Evolutionary conservation across 2,113 vertebrate genomes (phyloP).

Genomic region (Tachycineta bicolor): DNA sequence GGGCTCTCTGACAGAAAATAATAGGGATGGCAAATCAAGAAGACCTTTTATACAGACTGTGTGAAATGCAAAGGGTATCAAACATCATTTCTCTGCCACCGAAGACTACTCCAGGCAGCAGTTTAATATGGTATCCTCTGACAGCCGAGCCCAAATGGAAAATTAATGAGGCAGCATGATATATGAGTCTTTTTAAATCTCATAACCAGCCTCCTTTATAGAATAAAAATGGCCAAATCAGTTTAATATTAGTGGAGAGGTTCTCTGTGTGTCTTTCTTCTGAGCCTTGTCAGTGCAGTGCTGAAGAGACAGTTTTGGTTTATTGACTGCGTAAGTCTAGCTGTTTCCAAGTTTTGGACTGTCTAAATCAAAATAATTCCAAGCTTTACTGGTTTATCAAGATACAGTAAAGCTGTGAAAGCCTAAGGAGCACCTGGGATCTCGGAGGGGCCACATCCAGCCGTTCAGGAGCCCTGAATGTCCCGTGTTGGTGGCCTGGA

Average conservation of each 20-base stretch:
- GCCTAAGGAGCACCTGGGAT: background rate
- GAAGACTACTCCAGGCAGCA: constrained; percentile 65
- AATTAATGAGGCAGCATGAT: constrained; percentile 69
- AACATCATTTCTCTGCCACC: constrained; percentile 51
- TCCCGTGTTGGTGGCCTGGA: background rate
- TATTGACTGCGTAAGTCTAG: background rate
- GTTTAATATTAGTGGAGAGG: constrained; percentile 67
- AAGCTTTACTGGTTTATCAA: background rate
- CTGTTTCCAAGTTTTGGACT: constrained; percentile 4
- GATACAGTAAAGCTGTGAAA: background rate
- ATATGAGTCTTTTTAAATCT: constrained; percentile 66
- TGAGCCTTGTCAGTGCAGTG: background rate
- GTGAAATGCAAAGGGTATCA: constrained; percentile 57
- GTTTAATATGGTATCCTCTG: constrained; percentile 59
- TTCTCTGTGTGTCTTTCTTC: constrained; percentile 39
- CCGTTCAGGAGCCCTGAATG: background rate
- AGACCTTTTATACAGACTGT: constrained; percentile 58
- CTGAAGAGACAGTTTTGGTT: constrained; percentile 45
- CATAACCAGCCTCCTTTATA: constrained; percentile 66
- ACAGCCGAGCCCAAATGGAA: constrained; percentile 71
- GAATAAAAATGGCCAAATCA: constrained; percentile 73
- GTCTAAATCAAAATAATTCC: background rate
- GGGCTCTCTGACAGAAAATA: constrained; percentile 57
- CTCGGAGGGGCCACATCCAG: background rate
- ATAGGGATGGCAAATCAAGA: constrained; percentile 72